Percentiles rank a stretch among this genome's conserved stretches.
phyloP scores from a whole-genome alignment of 2,797 vertebrate genomes.

The Sebastes vulpes region DNA sequence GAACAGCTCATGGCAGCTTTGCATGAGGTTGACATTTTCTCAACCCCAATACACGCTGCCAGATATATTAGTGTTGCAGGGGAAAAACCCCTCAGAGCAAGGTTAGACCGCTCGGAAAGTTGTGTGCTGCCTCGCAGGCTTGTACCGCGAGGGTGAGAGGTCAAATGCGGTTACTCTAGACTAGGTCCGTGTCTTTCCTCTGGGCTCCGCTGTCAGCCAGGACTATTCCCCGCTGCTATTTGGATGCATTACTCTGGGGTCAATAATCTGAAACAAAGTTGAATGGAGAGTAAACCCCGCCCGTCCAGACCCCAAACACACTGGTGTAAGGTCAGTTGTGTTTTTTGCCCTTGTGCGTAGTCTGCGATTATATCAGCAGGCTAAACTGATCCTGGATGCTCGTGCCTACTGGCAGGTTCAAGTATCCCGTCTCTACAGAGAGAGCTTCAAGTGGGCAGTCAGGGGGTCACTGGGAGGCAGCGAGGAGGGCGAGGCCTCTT shows the following conservation, averaged over 20 bases:
- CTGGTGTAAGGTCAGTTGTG: constrained; percentile 48
- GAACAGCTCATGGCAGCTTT: constrained; percentile 76
- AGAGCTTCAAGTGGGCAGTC: constrained; percentile 49
- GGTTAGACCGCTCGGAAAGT: constrained; percentile 76
- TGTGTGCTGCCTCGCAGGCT: constrained; percentile 67
- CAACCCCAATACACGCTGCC: constrained; percentile 72
- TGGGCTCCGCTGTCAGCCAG: constrained; percentile 64
- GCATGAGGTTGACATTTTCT: constrained; percentile 80
- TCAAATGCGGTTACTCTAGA: constrained; percentile 72
- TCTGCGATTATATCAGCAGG: constrained; percentile 35
- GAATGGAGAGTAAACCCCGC: constrained; percentile 46
- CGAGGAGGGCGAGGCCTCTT: constrained; percentile 6
- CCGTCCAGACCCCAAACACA: constrained; percentile 14
- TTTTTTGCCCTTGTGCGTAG: constrained; percentile 48
- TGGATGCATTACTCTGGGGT: constrained; percentile 71
- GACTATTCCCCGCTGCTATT: constrained; percentile 51
- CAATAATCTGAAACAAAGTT: constrained; percentile 70
- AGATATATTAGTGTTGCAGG: constrained; percentile 70
- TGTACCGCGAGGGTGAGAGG: constrained; percentile 72
- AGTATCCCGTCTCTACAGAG: constrained; percentile 20
- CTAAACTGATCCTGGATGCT: constrained; percentile 51
- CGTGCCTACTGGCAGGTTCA: constrained; percentile 46
- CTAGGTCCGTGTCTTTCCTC: constrained; percentile 73
- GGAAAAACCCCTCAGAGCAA: constrained; percentile 77
- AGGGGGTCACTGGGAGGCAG: constrained; percentile 50